These are phyloP conservation scores for Panulirus ornatus DNA, from an alignment of 1,140 invertebrate species.

Conservation along the genomic window DNA sequence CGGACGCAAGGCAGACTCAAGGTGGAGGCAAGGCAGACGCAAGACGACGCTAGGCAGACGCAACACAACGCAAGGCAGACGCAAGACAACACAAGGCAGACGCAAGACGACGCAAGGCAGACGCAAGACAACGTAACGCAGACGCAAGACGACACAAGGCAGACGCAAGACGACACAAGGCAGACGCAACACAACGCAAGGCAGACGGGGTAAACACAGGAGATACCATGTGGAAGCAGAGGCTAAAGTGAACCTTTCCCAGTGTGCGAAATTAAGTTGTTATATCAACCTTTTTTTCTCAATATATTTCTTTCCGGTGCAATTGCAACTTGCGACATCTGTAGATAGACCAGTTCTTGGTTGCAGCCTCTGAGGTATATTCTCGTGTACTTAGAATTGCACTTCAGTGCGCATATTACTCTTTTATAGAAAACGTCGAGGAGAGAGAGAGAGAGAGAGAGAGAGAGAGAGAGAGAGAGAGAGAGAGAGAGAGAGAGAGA, in stretches of 20 bases:
- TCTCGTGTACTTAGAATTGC: neutral
- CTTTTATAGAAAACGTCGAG: neutral
- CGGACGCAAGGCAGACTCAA: too few relatives aligned
- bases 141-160: too few relatives aligned
- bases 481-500: constrained; percentile 30
- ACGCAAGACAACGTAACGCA: too few relatives aligned
- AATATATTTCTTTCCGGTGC: neutral
- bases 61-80: too few relatives aligned
- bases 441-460: constrained; percentile 18
- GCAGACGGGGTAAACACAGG: too few relatives aligned
- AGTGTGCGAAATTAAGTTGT: neutral
- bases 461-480: constrained; percentile 57
- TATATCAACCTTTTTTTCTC: neutral
- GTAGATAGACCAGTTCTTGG: neutral
- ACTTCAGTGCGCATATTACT: neutral
- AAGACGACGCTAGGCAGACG: too few relatives aligned
- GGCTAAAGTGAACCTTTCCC: neutral
- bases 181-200: too few relatives aligned
- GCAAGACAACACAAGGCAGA: too few relatives aligned
- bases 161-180: too few relatives aligned
- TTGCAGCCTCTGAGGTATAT: neutral
- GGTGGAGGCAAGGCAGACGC: too few relatives aligned
- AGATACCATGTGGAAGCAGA: too few relatives aligned
- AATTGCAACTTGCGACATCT: neutral
- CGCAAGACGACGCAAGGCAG: too few relatives aligned